Base-by-base conservation (phyloP, 2,113 vertebrate species). In the Baryphthengus martii region DNA sequence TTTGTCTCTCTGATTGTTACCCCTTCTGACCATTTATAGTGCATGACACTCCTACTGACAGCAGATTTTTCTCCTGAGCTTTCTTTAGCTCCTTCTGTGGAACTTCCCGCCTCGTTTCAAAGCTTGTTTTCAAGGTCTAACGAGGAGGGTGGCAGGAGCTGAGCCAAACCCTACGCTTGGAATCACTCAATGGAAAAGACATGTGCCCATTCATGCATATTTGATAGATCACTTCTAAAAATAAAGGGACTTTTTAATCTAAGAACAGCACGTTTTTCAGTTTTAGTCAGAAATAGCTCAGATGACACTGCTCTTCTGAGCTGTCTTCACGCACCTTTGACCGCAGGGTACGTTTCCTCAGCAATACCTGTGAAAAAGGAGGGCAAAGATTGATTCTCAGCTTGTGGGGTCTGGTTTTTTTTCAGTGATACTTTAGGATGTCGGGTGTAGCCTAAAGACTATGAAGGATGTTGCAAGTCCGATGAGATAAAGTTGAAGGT, bases 171-270 rank as follows among this genome's bases (percentile, higher is more conserved):
- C 66, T 86, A 3, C 12, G 3, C 73, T 49, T 63, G 40, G 84
- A 82, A 65, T 89, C 74, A 62, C 70, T 94, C 77, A 66, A 28
- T 85, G 85, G 82, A 82, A 96, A 90, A 87, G 91, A 56, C n/a
- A 47, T 78, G 45, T 77, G 82, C 67, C 84, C 58, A 45, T 89
- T 93, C 94, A 90, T 91, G 80, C 85, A 92, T 96, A 90, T 93
- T 89, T 89, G 89, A 93, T 86, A 26, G 9, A 49, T 66, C 33
- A 16, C 70, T 96, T 79, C 91, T 95, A 90, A 97, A 96, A 96
- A 91, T 92, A 94, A 92, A 66, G 76, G 72, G 24, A 45, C 72
- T n/a, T 68, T 70, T 91, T 93, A 4, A 59, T 89, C 68, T 20
- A 90, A 88, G 88, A 89, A 90, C 37, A 73, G 49, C 0, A 0